These are phyloP conservation scores for Pantelozetes paolii DNA, from an alignment of 2,888 invertebrate genomes.

Conservation along the genomic window DNA sequence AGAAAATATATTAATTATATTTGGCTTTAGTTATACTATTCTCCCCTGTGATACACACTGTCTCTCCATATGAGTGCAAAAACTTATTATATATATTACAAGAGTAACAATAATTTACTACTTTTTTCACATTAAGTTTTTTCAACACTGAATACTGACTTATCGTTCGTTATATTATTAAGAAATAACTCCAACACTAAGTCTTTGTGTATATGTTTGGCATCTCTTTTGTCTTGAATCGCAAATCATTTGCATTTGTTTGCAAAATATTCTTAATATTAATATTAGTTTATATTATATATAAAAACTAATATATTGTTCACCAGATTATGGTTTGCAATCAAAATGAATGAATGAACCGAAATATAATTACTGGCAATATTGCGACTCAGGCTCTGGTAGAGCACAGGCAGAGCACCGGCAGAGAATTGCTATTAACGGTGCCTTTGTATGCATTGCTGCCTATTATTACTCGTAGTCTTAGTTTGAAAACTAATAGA, in stretches of 20 bases:
- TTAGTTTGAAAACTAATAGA: not conserved
- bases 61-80: not conserved
- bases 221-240: slow-evolving; percentile 16
- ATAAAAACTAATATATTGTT: slow-evolving; percentile 9
- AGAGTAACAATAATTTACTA: slow-evolving; percentile 1
- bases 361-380: slow-evolving; percentile 30
- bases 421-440: slow-evolving; percentile 2
- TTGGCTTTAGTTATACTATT: not conserved
- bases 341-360: slow-evolving; percentile 17
- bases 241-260: slow-evolving; percentile 36
- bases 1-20: not conserved
- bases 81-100: slow-evolving; percentile 13
- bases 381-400: not conserved
- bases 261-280: slow-evolving; percentile 20
- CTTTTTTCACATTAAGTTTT: not conserved
- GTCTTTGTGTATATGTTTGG: not conserved
- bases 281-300: not conserved
- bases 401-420: not conserved
- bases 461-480: not conserved
- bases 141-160: not conserved
- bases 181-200: slow-evolving; percentile 16
- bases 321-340: not conserved
- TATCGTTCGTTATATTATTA: slow-evolving; percentile 19
- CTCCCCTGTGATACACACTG: not conserved
- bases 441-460: slow-evolving; percentile 19